Evolutionary conservation across 1,140 invertebrate genomes (phyloP).

Genomic region (Tetramorium parvispinum): DNA sequence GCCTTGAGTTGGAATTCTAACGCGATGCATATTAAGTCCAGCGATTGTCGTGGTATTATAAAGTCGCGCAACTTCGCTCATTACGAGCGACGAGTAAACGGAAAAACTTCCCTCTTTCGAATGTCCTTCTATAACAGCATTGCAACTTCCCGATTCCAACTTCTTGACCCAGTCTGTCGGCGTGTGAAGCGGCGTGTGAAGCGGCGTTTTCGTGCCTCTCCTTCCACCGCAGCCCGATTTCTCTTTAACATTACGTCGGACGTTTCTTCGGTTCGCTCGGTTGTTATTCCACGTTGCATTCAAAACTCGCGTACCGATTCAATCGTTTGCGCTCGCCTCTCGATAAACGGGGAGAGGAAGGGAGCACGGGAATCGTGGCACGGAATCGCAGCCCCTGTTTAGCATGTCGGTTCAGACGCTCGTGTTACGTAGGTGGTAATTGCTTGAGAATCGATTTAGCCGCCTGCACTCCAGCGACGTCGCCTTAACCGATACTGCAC

Average conservation of each 20-base stretch:
- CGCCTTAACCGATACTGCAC: slow-evolving; percentile 66
- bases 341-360: neutral
- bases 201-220: neutral
- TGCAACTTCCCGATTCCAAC: slow-evolving; percentile 14
- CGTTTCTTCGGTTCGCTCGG: neutral
- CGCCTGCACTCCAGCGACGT: slow-evolving; percentile 54
- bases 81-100: slow-evolving; percentile 49
- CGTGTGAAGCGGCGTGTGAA: neutral
- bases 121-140: slow-evolving; percentile 29
- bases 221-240: neutral
- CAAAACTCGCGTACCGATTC: neutral
- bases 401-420: slow-evolving; percentile 35
- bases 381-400: slow-evolving; percentile 48
- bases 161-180: slow-evolving; percentile 45
- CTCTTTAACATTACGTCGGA: neutral
- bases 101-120: slow-evolving; percentile 26
- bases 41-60: slow-evolving; percentile 27
- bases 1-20: neutral
- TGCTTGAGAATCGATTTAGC: slow-evolving; percentile 73
- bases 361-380: slow-evolving; percentile 8
- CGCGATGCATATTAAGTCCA: slow-evolving; percentile 23
- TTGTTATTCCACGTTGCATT: neutral
- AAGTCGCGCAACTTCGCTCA: slow-evolving; percentile 48
- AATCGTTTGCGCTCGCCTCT: neutral
- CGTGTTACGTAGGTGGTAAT: slow-evolving; percentile 66